A percentile compares a stretch with the other conserved stretches of the same genome.
Conservation (phyloP, 2,888 invertebrate genomes). For the Athripsodes cinereus region DNA sequence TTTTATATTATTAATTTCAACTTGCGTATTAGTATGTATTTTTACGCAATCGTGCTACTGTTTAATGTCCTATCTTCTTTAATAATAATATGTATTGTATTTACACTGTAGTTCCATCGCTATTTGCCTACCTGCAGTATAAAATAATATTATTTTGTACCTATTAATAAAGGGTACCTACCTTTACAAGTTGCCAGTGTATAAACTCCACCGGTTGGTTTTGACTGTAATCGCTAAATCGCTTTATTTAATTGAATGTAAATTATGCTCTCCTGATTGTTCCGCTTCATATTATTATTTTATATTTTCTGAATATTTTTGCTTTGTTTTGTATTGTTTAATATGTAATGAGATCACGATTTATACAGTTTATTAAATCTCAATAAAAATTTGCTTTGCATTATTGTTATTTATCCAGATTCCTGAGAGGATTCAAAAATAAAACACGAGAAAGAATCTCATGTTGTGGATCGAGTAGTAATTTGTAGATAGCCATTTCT, state of each 20-base stretch:
- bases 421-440: neutral
- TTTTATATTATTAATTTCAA: neutral
- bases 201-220: neutral
- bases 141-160: neutral
- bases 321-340: conserved; percentile 5
- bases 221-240: conserved; percentile 6
- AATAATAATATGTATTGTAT: too few relatives aligned
- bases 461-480: too few relatives aligned
- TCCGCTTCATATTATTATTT: conserved; percentile 10
- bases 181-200: too few relatives aligned
- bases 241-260: conserved; percentile 19
- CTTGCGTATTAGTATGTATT: conserved; percentile 6
- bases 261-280: conserved; percentile 19
- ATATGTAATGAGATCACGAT: conserved; percentile 20
- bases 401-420: too few relatives aligned
- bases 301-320: neutral
- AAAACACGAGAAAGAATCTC: neutral
- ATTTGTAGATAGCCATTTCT: neutral
- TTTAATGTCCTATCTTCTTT: neutral
- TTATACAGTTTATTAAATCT: neutral
- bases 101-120: too few relatives aligned
- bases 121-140: too few relatives aligned
- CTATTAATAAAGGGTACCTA: too few relatives aligned
- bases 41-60: conserved; percentile 19
- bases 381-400: too few relatives aligned